phyloP scores from a whole-genome alignment of 2,113 vertebrate genomes.

The Reinhardtius hippoglossoides region DNA sequence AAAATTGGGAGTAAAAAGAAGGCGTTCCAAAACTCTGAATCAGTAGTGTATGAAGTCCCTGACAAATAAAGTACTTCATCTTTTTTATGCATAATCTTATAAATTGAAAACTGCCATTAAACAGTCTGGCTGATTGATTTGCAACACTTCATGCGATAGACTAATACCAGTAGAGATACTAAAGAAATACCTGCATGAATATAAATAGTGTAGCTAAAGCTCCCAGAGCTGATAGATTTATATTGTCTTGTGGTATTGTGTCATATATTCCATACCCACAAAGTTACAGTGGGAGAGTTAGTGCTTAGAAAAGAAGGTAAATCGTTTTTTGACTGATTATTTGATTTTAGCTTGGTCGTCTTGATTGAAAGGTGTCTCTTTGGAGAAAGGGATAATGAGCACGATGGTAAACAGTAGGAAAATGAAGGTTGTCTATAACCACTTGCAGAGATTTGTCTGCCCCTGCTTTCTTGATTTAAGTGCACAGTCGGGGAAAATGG shows the following conservation, averaged over 20 bases:
- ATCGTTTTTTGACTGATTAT: neutral
- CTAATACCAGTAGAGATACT: neutral
- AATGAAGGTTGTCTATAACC: slow-evolving; percentile 16
- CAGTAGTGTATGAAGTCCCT: neutral
- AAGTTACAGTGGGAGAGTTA: neutral
- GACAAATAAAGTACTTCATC: slow-evolving; percentile 3
- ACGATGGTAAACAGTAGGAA: slow-evolving; percentile 8
- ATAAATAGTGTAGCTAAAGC: slow-evolving; percentile 3
- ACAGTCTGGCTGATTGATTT: slow-evolving; percentile 26
- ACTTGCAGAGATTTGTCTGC: slow-evolving; percentile 24
- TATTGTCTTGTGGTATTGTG: neutral
- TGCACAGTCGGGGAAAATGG: slow-evolving; percentile 52
- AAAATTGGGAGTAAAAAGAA: neutral
- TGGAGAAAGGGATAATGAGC: slow-evolving; percentile 1
- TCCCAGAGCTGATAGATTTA: neutral
- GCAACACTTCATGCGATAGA: slow-evolving; percentile 1
- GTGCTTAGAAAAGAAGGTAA: neutral
- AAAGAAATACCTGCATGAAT: neutral
- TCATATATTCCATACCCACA: neutral
- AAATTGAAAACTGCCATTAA: slow-evolving; percentile 25
- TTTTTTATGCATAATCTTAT: neutral
- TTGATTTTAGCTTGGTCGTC: neutral
- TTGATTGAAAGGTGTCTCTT: neutral
- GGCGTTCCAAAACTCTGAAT: neutral
- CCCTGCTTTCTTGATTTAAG: slow-evolving; percentile 37